Evolutionary conservation across 2,888 invertebrate genomes (phyloP).

Genomic region (Ormyrus thymus): DNA sequence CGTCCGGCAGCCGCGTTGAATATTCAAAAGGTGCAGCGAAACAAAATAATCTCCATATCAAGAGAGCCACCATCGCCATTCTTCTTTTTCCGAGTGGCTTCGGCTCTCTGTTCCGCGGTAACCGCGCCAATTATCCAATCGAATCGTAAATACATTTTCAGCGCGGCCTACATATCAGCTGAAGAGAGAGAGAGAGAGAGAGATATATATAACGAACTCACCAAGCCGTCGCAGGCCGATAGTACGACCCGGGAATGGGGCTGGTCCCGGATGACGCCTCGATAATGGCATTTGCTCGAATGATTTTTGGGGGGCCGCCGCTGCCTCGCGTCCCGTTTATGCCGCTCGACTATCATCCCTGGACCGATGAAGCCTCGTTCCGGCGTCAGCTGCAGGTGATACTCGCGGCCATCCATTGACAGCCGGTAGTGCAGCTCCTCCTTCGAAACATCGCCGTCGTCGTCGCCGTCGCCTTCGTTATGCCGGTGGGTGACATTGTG

Average conservation of each 20-base stretch:
- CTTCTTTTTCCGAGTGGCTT: no score
- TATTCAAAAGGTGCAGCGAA: background rate
- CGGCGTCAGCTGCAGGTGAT: constrained; percentile 72
- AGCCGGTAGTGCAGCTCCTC: constrained; percentile 77
- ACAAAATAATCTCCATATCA: constrained; percentile 5
- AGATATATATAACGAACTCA: constrained; percentile 76
- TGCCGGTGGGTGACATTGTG: constrained; percentile 75
- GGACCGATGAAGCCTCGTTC: constrained; percentile 71
- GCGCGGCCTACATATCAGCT: background rate
- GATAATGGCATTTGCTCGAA: constrained; percentile 85
- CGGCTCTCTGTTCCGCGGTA: background rate
- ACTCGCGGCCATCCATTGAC: constrained; percentile 72
- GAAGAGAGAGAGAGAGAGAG: background rate
- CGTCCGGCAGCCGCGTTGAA: background rate
- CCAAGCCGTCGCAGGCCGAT: constrained; percentile 89
- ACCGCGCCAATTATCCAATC: background rate
- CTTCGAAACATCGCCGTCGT: constrained; percentile 75
- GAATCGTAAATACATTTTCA: constrained; percentile 8
- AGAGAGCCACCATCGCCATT: background rate
- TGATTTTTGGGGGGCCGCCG: constrained; percentile 69
- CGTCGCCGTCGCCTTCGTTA: background rate
- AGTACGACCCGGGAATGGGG: constrained; percentile 84
- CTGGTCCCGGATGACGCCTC: constrained; percentile 84
- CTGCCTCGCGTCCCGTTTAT: constrained; percentile 72
- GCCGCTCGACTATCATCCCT: constrained; percentile 84